Conservation (phyloP, 2,797 vertebrate genomes). For the Tauraco hartlaubi region DNA sequence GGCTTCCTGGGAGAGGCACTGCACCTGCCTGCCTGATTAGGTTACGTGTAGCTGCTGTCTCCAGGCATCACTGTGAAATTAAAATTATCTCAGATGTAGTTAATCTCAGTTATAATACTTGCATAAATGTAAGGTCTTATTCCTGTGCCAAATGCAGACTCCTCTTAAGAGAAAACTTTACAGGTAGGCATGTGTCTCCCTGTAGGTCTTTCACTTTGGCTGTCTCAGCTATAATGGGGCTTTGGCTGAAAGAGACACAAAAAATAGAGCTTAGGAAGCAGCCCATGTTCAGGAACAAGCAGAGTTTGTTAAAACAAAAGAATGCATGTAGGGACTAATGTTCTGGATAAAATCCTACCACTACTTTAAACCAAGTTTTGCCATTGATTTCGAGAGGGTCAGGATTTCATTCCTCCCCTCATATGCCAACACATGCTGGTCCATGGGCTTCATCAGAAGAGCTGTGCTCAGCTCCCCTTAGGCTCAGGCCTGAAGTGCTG, state of each 20-base stretch:
- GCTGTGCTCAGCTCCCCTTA: background rate
- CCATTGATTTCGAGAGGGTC: background rate
- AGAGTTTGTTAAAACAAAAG: background rate
- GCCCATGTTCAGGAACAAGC: background rate
- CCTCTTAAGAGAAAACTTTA: background rate
- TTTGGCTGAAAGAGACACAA: background rate
- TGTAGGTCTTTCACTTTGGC: background rate
- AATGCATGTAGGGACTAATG: background rate
- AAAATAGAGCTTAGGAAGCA: background rate
- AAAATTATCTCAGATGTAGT: background rate
- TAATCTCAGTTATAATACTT: background rate
- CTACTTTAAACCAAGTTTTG: constrained; percentile 5
- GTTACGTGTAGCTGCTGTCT: background rate
- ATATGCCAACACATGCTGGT: background rate
- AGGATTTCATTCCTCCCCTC: background rate
- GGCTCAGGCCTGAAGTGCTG: background rate
- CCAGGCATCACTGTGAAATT: background rate
- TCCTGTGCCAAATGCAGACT: background rate
- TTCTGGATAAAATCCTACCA: background rate
- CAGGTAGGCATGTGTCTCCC: background rate
- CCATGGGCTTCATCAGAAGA: background rate
- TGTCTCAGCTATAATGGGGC: background rate
- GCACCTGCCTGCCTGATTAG: background rate
- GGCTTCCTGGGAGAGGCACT: background rate
- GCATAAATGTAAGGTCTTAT: background rate